Percentiles rank a stretch among this genome's conserved stretches.
Evolutionary conservation across 2,888 invertebrate genomes (phyloP).

Genomic region (Chaetoderma sp.): DNA sequence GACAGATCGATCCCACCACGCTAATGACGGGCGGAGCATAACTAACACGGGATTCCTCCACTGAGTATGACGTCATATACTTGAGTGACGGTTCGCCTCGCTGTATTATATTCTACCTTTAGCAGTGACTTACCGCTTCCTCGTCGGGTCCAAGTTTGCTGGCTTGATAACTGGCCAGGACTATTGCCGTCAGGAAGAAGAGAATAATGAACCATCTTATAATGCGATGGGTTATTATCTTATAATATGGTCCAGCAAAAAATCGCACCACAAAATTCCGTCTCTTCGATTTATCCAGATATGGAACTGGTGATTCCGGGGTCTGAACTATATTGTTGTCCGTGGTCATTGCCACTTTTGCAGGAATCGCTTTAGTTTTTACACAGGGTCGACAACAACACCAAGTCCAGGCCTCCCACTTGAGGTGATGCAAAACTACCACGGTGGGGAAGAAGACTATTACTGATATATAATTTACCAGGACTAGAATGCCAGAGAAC

Average conservation of each 20-base stretch:
- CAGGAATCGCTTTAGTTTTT: not conserved
- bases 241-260: slow-evolving; percentile 48
- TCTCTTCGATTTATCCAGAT: no score
- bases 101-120: no score
- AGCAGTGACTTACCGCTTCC: slow-evolving; percentile 56
- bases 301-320: no score
- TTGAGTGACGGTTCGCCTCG: no score
- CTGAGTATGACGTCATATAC: no score
- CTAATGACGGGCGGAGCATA: no score
- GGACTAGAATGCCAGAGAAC: slow-evolving; percentile 56
- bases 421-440: slow-evolving; percentile 45
- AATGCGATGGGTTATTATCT: slow-evolving; percentile 46
- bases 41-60: no score
- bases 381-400: slow-evolving; percentile 29
- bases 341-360: not conserved
- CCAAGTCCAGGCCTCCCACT: slow-evolving; percentile 40
- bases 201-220: slow-evolving; percentile 44
- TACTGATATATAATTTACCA: slow-evolving; percentile 64
- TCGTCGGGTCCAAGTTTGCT: slow-evolving; percentile 51
- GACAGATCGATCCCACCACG: no score
- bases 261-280: slow-evolving; percentile 43
- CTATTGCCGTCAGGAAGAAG: slow-evolving; percentile 35
- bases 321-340: no score
- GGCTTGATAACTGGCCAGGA: slow-evolving; percentile 48
- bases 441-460: slow-evolving; percentile 52